A percentile compares a stretch with the other conserved stretches of the same genome.
These are phyloP conservation scores for Nymphalis urticae DNA, from an alignment of 2,888 invertebrate species.

Conservation along the genomic window DNA sequence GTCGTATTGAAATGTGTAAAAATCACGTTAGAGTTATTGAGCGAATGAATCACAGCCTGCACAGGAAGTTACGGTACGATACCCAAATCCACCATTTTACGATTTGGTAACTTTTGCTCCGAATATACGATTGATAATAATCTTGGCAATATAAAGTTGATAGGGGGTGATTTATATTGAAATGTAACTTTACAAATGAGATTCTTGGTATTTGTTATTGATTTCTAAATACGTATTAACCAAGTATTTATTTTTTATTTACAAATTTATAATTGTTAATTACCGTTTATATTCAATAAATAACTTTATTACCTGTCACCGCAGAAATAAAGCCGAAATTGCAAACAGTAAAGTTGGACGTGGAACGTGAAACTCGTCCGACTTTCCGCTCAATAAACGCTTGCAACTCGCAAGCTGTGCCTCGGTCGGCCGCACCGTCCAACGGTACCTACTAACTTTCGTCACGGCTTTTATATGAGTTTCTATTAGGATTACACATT, in stretches of 20 bases:
- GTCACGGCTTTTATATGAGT: constrained; percentile 12
- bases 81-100: constrained; percentile 17
- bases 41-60: constrained; percentile 16
- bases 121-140: constrained; percentile 8
- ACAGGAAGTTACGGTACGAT: constrained; percentile 18
- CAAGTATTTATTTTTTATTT: neutral
- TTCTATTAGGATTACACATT: constrained; percentile 11
- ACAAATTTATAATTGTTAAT: neutral
- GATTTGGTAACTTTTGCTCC: constrained; percentile 15
- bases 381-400: constrained; percentile 28
- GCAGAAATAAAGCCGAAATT: constrained; percentile 16
- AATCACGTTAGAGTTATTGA: constrained; percentile 16
- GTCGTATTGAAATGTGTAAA: neutral
- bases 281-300: neutral
- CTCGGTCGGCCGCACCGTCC: constrained; percentile 17
- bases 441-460: constrained; percentile 17
- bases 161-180: too few species aligned
- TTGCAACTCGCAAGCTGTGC: constrained; percentile 19
- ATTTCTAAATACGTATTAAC: too few species aligned
- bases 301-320: constrained; percentile 18
- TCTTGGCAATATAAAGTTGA: neutral
- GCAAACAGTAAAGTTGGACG: constrained; percentile 23
- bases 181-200: too few species aligned
- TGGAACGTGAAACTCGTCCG: constrained; percentile 14
- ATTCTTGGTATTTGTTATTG: too few species aligned